phyloP scores from a whole-genome alignment of 2,797 vertebrate genomes.

The Crax fasciolata region DNA sequence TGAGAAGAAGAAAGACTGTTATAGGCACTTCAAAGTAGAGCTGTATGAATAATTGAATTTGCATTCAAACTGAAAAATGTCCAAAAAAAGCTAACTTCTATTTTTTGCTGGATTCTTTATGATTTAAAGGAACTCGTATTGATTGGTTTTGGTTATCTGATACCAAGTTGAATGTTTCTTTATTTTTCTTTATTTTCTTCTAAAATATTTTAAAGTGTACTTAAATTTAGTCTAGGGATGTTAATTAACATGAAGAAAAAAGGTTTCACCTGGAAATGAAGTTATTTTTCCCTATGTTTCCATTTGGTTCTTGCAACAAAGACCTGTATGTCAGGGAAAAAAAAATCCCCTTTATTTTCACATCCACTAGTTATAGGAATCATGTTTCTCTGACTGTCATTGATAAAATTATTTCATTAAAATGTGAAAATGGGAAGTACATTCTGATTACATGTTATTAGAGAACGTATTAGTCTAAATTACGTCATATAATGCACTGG shows the following conservation, averaged over 20 bases:
- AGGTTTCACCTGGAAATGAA: neutral
- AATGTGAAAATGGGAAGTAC: neutral
- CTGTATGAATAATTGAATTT: neutral
- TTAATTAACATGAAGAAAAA: neutral
- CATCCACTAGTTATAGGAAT: neutral
- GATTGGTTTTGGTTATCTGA: neutral
- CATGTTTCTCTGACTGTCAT: neutral
- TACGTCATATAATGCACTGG: neutral
- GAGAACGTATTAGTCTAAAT: neutral
- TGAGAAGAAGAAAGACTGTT: neutral
- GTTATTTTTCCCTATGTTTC: neutral
- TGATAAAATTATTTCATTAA: slow-evolving; percentile 12
- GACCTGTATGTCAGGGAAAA: neutral
- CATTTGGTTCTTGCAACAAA: neutral
- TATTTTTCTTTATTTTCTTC: neutral
- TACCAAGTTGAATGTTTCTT: neutral
- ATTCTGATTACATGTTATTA: neutral
- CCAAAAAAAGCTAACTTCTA: neutral
- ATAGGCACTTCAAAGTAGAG: neutral
- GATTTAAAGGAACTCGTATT: neutral
- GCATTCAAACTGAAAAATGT: neutral
- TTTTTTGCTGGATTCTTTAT: neutral
- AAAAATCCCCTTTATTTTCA: neutral
- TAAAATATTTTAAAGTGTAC: neutral
- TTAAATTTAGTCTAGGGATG: neutral